Conservation (phyloP, 1,140 invertebrate species). For the Portunus trituberculatus region DNA sequence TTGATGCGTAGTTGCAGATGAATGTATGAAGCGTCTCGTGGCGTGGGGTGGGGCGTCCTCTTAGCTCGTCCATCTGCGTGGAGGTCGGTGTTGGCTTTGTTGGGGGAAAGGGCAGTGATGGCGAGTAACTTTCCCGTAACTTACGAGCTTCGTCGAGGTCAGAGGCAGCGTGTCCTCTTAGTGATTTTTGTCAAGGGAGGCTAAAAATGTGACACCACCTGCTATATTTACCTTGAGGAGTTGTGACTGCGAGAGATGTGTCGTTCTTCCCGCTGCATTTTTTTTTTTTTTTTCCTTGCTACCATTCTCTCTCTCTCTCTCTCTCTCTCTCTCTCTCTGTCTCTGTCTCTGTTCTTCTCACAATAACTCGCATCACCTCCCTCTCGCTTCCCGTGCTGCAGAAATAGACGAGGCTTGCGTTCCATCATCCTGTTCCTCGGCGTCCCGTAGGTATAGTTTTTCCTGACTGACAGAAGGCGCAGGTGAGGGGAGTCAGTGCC, state of each 20-base stretch:
- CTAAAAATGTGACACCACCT: conserved; percentile 48
- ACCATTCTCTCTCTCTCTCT: neutral
- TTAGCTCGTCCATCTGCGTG: neutral
- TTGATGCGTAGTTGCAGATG: neutral
- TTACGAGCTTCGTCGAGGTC: conserved; percentile 33
- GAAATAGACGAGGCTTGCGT: neutral
- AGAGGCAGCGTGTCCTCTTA: conserved; percentile 16
- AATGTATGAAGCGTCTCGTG: neutral
- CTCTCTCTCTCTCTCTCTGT: conserved; percentile 41
- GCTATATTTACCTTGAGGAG: conserved; percentile 55
- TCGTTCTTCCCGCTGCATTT: neutral
- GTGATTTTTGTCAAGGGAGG: conserved; percentile 46
- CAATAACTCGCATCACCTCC: neutral
- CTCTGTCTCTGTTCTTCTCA: neutral
- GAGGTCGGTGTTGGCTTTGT: neutral
- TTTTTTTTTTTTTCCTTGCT: neutral
- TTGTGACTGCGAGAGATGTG: conserved; percentile 4
- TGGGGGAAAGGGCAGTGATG: neutral
- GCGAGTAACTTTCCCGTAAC: neutral
- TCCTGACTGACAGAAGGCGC: conserved; percentile 24
- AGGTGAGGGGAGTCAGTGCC: conserved; percentile 11
- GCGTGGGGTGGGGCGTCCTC: neutral
- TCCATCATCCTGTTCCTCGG: conserved; percentile 39
- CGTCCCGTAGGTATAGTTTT: conserved; percentile 4
- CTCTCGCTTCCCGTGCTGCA: neutral